Evolutionary conservation across 30 jellyfish, hydroid and myxozoan genomes (phyloP).

Genomic region (Morbakka virulenta): DNA sequence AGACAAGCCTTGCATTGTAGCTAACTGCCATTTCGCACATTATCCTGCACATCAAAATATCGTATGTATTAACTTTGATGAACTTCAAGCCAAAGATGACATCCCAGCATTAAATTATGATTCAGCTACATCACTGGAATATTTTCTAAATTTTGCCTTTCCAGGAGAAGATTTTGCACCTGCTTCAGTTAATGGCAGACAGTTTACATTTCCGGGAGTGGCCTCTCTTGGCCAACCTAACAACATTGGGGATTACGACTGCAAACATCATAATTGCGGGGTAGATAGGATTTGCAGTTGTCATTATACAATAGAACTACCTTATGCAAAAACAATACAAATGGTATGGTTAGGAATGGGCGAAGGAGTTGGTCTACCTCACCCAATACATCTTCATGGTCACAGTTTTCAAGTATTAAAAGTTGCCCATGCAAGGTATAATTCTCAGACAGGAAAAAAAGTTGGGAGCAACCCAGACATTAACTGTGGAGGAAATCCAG

Average conservation of each 20-base stretch:
- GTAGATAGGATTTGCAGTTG: slow-evolving; percentile 50
- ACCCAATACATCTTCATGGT: slow-evolving; percentile 95
- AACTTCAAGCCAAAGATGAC: slow-evolving; percentile 31
- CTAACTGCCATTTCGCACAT: slow-evolving; percentile 68
- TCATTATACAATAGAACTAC: slow-evolving; percentile 56
- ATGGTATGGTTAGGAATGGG: slow-evolving; percentile 67
- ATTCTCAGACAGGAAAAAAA: slow-evolving; percentile 60
- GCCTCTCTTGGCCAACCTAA: slow-evolving; percentile 76
- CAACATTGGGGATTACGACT: slow-evolving; percentile 74
- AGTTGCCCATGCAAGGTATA: slow-evolving; percentile 73
- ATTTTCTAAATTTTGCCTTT: slow-evolving; percentile 74
- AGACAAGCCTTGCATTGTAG: slow-evolving; percentile 44
- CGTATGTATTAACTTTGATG: slow-evolving; percentile 44
- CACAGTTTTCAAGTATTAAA: slow-evolving; percentile 81
- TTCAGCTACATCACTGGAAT: slow-evolving; percentile 54
- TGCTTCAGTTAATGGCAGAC: slow-evolving; percentile 92
- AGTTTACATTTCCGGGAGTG: slow-evolving; percentile 81
- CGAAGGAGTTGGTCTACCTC: slow-evolving; percentile 85
- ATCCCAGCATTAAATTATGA: slow-evolving; percentile 32
- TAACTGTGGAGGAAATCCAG: slow-evolving; percentile 29
- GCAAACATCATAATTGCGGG: slow-evolving; percentile 74
- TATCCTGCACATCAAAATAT: slow-evolving; percentile 42
- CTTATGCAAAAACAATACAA: slow-evolving; percentile 75
- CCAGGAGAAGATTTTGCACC: slow-evolving; percentile 83
- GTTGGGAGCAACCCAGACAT: slow-evolving; percentile 18